Conservation (phyloP, 2,888 invertebrate genomes). For the Pterostichus niger region DNA sequence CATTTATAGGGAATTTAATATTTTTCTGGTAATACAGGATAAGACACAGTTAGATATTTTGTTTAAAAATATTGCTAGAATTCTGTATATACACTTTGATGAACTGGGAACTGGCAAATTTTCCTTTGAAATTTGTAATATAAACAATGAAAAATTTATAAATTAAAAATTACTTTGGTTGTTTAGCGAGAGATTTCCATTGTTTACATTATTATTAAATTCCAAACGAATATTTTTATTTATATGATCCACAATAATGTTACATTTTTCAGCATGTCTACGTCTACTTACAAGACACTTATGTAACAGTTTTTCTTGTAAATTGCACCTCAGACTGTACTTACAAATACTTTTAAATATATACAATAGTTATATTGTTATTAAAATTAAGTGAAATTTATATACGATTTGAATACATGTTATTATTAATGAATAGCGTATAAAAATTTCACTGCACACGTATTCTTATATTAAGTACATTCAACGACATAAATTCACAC, state of each 20-base stretch:
- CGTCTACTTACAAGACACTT: background rate
- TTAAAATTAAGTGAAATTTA: background rate
- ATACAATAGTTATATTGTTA: constrained; percentile 4
- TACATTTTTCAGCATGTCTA: no score
- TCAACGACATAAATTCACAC: constrained; percentile 6
- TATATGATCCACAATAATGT: background rate
- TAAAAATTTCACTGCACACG: no score
- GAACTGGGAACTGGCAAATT: background rate
- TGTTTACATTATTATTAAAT: background rate
- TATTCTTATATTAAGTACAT: background rate
- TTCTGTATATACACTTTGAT: background rate
- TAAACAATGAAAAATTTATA: no score
- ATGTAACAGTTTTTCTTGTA: background rate
- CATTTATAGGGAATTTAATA: no score
- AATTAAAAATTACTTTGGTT: background rate
- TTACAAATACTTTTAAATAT: constrained; percentile 25
- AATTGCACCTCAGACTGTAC: constrained; percentile 44
- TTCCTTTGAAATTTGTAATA: background rate
- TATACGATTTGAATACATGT: background rate
- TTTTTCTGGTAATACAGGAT: background rate
- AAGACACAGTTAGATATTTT: constrained; percentile 13
- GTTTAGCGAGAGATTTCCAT: constrained; percentile 7
- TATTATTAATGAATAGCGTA: no score
- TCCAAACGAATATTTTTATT: background rate
- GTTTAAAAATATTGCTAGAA: background rate